Base-by-base conservation (phyloP, 2,113 vertebrate genomes). In the Melanostigma gelatinosum region DNA sequence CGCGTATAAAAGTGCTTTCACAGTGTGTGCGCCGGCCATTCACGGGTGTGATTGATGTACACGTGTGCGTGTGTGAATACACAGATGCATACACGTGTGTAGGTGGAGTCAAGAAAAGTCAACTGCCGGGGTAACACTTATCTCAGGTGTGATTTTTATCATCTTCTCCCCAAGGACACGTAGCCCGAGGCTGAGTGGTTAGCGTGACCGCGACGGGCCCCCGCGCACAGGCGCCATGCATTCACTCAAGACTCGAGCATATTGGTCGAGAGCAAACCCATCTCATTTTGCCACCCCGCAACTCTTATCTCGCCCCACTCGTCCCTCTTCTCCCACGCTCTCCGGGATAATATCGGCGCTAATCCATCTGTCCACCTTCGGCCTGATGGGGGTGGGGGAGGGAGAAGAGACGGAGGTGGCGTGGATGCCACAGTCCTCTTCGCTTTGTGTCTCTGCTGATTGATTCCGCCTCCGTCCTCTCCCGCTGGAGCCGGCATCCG, bases 91-190 rank as follows among this genome's bases (percentile, higher is more conserved):
- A 32, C 57, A 24, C 46, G 68, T 74, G 68, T 86, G 80, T 67
- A 65, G 72, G 62, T 34, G 69, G 57, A 76, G 85, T 71, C 71
- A 62, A 40, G 42, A 83, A 76, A 83, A 88, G 83, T 87, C 87
- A 90, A 83, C 72, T 65, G 61, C 40, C 66, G 60, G 79, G 70
- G 24, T 85, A 91, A 85, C 91, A 92, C 89, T 89, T 85, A 90
- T 87, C 89, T 90, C 83, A 79, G 85, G 90, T 91, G 91, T 81
- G 87, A 91, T 89, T 83, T n/a, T 81, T 88, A 84, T 91, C 85
- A 80, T 85, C 58, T 15, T 8, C 48, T 83, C 82, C 87, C 87
- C 71, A 57, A 82, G 90, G 88, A 89, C 78, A 50, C 16, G 73
- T 29, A n/a, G 40, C 77, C 77, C 1, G 63, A 75, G 75, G 58